Conservation (phyloP, 1,140 invertebrate genomes). For the Onthophagus taurus region DNA sequence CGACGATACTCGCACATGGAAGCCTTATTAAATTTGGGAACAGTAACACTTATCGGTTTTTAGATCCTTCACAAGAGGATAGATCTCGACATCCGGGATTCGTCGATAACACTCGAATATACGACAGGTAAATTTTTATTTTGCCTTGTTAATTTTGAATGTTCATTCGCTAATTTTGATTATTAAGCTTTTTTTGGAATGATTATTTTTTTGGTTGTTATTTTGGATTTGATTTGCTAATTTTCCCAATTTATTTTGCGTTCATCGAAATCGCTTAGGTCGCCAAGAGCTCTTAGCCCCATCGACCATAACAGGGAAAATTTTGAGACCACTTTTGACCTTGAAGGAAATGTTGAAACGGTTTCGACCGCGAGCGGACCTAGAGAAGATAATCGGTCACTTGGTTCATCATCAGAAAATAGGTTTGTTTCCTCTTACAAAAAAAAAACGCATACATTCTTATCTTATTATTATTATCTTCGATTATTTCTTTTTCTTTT, state of each 20-base stretch:
- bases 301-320: slow-evolving; percentile 46
- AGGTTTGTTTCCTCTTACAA: slow-evolving; percentile 23
- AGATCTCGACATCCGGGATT: slow-evolving; percentile 45
- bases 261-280: slow-evolving; percentile 25
- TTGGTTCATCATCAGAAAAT: slow-evolving; percentile 34
- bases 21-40: slow-evolving; percentile 82
- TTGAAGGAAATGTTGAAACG: slow-evolving; percentile 75
- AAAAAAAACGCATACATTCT: neutral
- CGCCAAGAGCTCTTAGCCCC: slow-evolving; percentile 34
- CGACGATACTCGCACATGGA: slow-evolving; percentile 82
- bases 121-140: slow-evolving; percentile 56
- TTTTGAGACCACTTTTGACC: slow-evolving; percentile 74
- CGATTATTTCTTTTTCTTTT: neutral
- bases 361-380: slow-evolving; percentile 38
- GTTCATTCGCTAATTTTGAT: neutral
- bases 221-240: slow-evolving; percentile 10
- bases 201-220: slow-evolving; percentile 9
- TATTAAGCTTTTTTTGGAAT: neutral
- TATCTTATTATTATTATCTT: neutral
- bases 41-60: slow-evolving; percentile 85
- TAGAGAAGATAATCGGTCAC: slow-evolving; percentile 34
- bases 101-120: slow-evolving; percentile 62
- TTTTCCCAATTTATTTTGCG: slow-evolving; percentile 17
- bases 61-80: slow-evolving; percentile 83
- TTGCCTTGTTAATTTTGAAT: neutral